Conservation (phyloP, 2,113 vertebrate genomes). For the Aix galericulata region DNA sequence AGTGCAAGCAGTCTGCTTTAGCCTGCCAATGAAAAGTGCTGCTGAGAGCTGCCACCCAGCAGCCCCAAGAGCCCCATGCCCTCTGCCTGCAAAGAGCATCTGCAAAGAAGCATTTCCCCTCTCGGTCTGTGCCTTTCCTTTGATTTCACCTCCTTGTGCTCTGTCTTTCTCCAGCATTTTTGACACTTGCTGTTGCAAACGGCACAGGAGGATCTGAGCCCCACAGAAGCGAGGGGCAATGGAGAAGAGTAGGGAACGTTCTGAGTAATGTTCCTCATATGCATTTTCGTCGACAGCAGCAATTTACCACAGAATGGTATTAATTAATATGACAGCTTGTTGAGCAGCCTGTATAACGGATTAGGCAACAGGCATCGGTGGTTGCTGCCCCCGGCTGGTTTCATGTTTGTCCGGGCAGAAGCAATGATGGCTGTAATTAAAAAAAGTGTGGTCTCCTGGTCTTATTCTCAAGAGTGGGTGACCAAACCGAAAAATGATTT, state of each 20-base stretch:
- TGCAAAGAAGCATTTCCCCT: too few relatives aligned
- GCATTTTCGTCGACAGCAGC: neutral
- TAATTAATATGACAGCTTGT: neutral
- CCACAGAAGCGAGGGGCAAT: too few relatives aligned
- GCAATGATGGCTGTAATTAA: neutral
- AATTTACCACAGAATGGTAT: neutral
- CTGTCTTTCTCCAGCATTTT: too few relatives aligned
- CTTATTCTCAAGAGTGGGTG: neutral
- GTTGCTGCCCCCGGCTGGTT: neutral
- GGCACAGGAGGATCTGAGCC: neutral
- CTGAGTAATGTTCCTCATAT: neutral
- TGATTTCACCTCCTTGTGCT: too few relatives aligned
- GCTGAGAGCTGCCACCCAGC: too few relatives aligned
- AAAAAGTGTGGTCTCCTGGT: neutral
- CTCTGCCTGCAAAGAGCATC: too few relatives aligned
- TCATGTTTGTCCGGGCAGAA: neutral
- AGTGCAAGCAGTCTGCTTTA: too few relatives aligned
- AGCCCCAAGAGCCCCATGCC: too few relatives aligned
- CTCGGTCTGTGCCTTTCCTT: too few relatives aligned
- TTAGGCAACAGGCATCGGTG: neutral
- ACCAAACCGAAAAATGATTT: neutral
- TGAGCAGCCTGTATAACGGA: neutral
- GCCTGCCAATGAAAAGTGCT: too few relatives aligned
- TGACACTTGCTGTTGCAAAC: neutral
- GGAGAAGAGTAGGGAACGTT: neutral